Evolutionary conservation across 1,140 invertebrate species (phyloP).

Genomic region (Caenorhabditis tropicalis): DNA sequence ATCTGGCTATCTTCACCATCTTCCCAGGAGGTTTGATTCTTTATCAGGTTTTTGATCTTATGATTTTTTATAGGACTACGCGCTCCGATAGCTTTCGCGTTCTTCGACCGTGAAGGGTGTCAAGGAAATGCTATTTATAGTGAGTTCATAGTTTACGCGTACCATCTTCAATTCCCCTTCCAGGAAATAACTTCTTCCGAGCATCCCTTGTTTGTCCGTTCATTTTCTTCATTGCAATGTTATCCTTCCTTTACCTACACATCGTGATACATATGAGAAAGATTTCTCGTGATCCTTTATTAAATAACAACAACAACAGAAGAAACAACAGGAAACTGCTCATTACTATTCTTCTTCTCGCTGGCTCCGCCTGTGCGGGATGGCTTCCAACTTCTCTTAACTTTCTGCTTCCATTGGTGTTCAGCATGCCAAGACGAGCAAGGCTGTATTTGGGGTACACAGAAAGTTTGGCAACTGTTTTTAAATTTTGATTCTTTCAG

Average conservation of each 20-base stretch:
- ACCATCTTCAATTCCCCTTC: constrained; percentile 48
- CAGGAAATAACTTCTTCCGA: constrained; percentile 50
- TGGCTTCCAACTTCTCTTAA: constrained; percentile 63
- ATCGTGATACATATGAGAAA: constrained; percentile 63
- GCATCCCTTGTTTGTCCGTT: constrained; percentile 60
- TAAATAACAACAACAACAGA: constrained; percentile 58
- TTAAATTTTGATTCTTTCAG: neutral
- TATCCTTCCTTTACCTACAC: constrained; percentile 63
- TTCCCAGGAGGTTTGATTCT: constrained; percentile 60
- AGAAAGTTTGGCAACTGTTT: neutral
- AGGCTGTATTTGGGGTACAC: constrained; percentile 13
- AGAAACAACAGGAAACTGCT: constrained; percentile 60
- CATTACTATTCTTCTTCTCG: constrained; percentile 61
- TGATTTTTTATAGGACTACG: constrained; percentile 60
- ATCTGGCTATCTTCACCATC: constrained; percentile 54
- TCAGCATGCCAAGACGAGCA: neutral
- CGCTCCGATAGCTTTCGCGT: constrained; percentile 62
- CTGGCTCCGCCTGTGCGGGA: constrained; percentile 62
- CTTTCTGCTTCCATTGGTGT: constrained; percentile 56
- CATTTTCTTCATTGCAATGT: constrained; percentile 62
- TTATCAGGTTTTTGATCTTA: constrained; percentile 50
- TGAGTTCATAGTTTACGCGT: constrained; percentile 33
- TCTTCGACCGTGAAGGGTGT: constrained; percentile 62
- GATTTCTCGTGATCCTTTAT: constrained; percentile 58
- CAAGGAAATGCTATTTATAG: constrained; percentile 57